phyloP scores from a whole-genome alignment of 2,113 vertebrate genomes.

The Pachyramphus minor region DNA sequence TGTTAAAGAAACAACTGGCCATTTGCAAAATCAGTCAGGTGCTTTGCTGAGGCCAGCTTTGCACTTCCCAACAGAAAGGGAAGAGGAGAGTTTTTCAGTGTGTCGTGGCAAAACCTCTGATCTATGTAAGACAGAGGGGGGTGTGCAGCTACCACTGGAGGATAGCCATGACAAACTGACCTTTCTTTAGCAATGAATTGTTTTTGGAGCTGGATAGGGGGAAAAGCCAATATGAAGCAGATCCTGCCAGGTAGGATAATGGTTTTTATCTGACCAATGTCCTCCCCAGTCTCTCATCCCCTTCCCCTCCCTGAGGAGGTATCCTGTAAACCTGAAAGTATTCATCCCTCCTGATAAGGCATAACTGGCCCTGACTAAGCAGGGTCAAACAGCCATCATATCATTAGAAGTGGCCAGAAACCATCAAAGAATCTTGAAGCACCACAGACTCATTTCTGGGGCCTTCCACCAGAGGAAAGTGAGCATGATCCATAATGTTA shows the following conservation, averaged over 20 bases:
- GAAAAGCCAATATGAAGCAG: background rate
- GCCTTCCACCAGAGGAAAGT: background rate
- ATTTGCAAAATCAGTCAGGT: background rate
- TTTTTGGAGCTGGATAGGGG: background rate
- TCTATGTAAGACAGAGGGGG: background rate
- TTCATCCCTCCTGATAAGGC: background rate
- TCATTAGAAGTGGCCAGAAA: background rate
- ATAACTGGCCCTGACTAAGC: background rate
- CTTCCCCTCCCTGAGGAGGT: background rate
- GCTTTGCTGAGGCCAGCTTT: background rate
- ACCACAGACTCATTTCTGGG: background rate
- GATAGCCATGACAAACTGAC: background rate
- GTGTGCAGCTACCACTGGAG: background rate
- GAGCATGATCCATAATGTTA: too few species aligned
- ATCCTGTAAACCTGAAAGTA: background rate
- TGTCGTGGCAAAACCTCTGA: background rate
- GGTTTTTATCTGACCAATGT: background rate
- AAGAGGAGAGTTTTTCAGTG: background rate
- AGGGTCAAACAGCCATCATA: background rate
- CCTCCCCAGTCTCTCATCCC: background rate
- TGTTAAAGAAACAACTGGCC: fast-evolving
- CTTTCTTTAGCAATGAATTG: background rate
- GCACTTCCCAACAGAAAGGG: background rate
- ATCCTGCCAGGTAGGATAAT: background rate
- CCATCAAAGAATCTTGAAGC: fast-evolving